Evolutionary conservation across 2,888 invertebrate species (phyloP), one percentile per base, ranked within the genome.

Genomic region (Drosophila borealis): DNA sequence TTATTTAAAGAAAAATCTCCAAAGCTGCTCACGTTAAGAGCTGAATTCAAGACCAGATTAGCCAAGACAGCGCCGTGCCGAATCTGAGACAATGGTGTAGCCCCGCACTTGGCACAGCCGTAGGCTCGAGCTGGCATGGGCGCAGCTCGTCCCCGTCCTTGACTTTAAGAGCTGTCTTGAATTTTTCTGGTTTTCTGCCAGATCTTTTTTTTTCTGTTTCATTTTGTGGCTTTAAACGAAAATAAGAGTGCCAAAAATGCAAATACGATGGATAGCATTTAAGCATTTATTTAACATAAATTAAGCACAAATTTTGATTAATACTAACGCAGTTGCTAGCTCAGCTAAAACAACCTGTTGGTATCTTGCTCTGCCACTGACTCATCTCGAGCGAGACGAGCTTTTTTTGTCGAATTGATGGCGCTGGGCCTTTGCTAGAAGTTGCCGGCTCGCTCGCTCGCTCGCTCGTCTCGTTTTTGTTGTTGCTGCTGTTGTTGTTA

Each of bases 181-280:
- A 41, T 42, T 72, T 78, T 78, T 63, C 54, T 54, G 50, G 61
- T 71, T 84, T 74, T 67, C 44, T 19, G 36, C 19, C 39, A 19
- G 33, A 29, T 8, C 10, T 50, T 50, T 36, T 50, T 33, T 13
- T 46, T 11, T 55, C 29, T 2, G 34, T 63, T 34, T 37, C 29
- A 46, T 57, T 69, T 78, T 9, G 36, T 55, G 44, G 49, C 29
- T 50, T 51, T 51, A 29, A 64, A 73, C 51, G 83, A 84, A 84
- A 84, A 73, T 71, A 84, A 84, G 55, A 88, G 83, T 88, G 83
- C 64, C 80, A 82, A 80, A 79, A 77, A 78, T 88, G 88, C 57
- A 68, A 85, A 83, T 85, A 48, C 37, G 8, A 45, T 59, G 39
- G 39, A 55, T 57, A 44, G 51, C 44, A 64, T 50, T 70, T 74